Conservation (phyloP, 2,888 invertebrate species). For the Capitulum mitella region DNA sequence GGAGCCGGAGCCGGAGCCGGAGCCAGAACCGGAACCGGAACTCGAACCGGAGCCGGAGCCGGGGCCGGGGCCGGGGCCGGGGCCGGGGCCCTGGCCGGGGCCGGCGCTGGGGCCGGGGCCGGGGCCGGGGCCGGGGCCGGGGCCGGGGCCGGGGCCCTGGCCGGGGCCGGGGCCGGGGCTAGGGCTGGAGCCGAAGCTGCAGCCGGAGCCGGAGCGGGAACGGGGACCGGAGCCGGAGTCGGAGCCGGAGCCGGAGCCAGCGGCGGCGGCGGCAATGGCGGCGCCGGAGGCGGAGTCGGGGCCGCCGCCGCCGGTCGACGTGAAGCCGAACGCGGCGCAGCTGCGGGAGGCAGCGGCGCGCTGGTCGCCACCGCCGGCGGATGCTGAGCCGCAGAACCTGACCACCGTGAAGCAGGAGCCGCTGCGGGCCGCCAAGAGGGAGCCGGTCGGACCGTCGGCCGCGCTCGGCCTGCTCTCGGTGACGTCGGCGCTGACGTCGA, state of each 20-base stretch:
- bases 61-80: not conserved
- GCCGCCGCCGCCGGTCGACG: not conserved
- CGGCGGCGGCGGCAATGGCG: no score
- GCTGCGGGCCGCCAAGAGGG: not conserved
- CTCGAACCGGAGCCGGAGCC: not conserved
- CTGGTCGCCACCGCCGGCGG: constrained; percentile 32
- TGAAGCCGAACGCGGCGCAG: not conserved
- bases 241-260: not conserved
- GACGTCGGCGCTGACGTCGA: not conserved
- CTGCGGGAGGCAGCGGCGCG: not conserved
- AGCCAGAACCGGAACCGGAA: not conserved
- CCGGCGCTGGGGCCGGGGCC: not conserved
- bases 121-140: not conserved
- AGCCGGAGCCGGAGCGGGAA: not conserved
- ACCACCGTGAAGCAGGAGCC: constrained; percentile 25
- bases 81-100: no score
- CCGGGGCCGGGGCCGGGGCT: no score
- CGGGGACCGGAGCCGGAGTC: not conserved
- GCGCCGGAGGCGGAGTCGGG: no score
- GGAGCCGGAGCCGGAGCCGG: not conserved
- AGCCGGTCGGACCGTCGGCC: not conserved
- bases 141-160: no score
- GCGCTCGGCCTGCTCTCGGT: not conserved
- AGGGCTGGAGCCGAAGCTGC: not conserved
- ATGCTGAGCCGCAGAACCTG: constrained; percentile 23